Evolutionary conservation across 2,113 vertebrate species (phyloP).

Genomic region (Pluvialis apricaria): DNA sequence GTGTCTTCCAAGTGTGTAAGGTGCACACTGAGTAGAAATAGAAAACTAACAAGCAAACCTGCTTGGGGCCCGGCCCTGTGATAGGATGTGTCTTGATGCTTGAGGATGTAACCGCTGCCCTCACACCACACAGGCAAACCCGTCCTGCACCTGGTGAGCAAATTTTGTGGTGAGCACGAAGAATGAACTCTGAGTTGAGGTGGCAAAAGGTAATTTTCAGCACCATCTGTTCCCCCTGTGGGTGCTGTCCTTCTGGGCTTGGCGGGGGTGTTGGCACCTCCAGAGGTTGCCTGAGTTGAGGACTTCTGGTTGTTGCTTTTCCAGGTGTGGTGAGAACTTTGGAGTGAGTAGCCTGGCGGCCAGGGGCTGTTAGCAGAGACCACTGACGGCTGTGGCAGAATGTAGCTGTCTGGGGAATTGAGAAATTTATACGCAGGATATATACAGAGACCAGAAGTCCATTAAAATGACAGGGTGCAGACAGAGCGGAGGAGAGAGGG

Average conservation of each 20-base stretch:
- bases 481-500: background rate
- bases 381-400: background rate
- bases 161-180: background rate
- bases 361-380: background rate
- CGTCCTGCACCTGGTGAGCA: background rate
- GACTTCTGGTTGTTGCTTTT: background rate
- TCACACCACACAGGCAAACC: background rate
- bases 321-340: background rate
- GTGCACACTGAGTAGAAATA: background rate
- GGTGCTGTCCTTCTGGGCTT: background rate
- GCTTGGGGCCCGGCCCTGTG: background rate
- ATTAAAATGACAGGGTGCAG: background rate
- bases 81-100: background rate
- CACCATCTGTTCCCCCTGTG: rapidly evolving
- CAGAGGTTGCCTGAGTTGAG: background rate
- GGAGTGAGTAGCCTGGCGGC: background rate
- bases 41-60: background rate
- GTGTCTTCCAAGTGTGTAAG: background rate
- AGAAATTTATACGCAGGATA: background rate
- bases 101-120: background rate
- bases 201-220: background rate
- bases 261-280: background rate
- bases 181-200: background rate
- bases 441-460: background rate
- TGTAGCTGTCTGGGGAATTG: background rate